A percentile compares a stretch with the other conserved stretches of the same genome.
Evolutionary conservation across 2,797 vertebrate species (phyloP).

Genomic region (Nothura maculosa): DNA sequence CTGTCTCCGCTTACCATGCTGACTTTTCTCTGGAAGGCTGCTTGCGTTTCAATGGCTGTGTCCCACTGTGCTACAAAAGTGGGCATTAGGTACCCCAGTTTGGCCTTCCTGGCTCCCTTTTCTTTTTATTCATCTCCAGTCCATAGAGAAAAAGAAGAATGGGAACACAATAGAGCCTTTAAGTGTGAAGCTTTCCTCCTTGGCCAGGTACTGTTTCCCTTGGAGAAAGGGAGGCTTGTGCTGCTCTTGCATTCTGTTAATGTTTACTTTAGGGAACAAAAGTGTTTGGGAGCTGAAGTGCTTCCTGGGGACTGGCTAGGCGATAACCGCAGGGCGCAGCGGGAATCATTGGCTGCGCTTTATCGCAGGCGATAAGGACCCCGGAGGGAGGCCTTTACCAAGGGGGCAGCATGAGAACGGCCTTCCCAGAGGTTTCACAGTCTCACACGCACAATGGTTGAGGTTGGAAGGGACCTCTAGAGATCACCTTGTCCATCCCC

Average conservation of each 20-base stretch:
- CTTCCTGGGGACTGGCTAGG: constrained; percentile 53
- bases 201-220: constrained; percentile 1
- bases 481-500: no score
- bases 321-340: constrained; percentile 52
- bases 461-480: no score
- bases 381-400: constrained; percentile 46
- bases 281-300: constrained; percentile 63
- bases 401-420: constrained; percentile 52
- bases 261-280: constrained; percentile 73
- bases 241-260: constrained; percentile 56
- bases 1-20: not conserved
- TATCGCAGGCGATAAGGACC: constrained; percentile 64
- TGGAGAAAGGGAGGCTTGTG: not conserved
- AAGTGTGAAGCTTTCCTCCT: not conserved
- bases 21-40: not conserved
- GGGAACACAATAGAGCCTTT: not conserved
- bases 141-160: not conserved
- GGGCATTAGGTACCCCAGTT: rapidly evolving
- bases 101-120: not conserved
- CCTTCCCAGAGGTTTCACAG: not conserved
- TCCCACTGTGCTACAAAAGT: rapidly evolving
- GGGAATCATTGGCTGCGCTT: constrained; percentile 49
- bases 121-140: not conserved
- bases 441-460: no score
- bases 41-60: not conserved